A percentile compares a stretch with the other conserved stretches of the same genome.
Evolutionary conservation across 2,113 vertebrate genomes (phyloP).

Genomic region (Eira barbara): DNA sequence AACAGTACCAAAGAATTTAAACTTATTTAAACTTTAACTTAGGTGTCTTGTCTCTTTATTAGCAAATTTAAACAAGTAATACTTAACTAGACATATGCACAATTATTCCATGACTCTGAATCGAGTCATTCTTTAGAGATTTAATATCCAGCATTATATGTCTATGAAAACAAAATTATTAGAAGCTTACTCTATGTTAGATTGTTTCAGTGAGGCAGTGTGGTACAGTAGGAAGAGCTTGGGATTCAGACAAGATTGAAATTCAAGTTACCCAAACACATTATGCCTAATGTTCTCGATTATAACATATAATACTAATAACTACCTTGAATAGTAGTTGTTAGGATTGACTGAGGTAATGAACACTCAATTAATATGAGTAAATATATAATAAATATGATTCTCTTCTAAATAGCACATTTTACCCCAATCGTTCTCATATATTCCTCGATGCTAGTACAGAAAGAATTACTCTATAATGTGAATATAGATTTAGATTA

Average conservation of each 20-base stretch:
- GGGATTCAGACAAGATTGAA: conserved; percentile 17
- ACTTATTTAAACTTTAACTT: neutral
- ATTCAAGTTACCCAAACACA: conserved; percentile 4
- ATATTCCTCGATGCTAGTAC: neutral
- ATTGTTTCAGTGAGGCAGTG: neutral
- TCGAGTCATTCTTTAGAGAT: neutral
- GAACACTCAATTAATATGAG: neutral
- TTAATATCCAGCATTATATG: neutral
- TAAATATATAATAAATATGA: neutral
- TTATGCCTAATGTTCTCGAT: conserved; percentile 14
- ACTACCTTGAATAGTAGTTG: neutral
- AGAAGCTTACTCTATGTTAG: conserved; percentile 9
- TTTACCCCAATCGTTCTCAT: neutral
- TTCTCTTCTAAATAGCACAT: neutral
- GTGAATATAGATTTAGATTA: neutral
- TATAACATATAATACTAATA: neutral
- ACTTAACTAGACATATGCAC: neutral
- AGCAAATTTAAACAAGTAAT: conserved; percentile 27
- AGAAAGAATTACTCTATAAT: neutral
- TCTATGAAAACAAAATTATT: conserved; percentile 27
- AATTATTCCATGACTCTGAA: conserved; percentile 24
- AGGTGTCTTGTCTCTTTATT: neutral
- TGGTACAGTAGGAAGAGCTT: neutral
- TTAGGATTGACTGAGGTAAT: conserved; percentile 22
- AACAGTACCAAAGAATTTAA: conserved; percentile 1